phyloP scores from a whole-genome alignment of 2,113 vertebrate species.

The Phalacrocorax pelagicus region DNA sequence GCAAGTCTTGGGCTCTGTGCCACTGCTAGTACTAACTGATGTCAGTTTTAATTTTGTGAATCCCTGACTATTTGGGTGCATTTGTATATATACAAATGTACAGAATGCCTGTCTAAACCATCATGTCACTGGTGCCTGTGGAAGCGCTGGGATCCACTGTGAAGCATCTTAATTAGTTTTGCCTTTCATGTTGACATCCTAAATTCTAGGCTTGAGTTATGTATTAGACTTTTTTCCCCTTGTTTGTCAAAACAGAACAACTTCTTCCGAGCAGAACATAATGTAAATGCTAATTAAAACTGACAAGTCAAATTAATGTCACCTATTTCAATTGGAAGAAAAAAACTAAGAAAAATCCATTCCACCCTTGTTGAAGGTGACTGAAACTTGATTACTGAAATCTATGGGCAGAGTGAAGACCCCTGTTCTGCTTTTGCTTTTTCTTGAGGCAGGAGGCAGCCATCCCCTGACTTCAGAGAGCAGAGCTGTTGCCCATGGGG shows the following conservation, averaged over 20 bases:
- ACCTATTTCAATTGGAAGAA: background rate
- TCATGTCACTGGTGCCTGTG: slow-evolving; percentile 19
- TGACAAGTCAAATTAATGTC: slow-evolving; percentile 25
- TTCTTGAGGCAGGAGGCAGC: background rate
- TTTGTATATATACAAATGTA: background rate
- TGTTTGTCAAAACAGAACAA: slow-evolving; percentile 47
- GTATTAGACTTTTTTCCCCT: background rate
- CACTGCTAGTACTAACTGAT: background rate
- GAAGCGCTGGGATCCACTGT: background rate
- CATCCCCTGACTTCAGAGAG: background rate
- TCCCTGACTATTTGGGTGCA: background rate
- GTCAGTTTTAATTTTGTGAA: slow-evolving; percentile 9
- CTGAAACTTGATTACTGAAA: background rate
- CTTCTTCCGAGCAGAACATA: slow-evolving; percentile 28
- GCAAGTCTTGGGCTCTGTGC: background rate
- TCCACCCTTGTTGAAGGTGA: background rate
- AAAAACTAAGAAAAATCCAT: background rate
- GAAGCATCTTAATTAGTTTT: slow-evolving; percentile 51
- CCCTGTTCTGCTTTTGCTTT: background rate
- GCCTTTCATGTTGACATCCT: slow-evolving; percentile 34
- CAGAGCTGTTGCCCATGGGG: background rate
- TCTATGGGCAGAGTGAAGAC: background rate
- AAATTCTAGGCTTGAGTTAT: slow-evolving; percentile 15
- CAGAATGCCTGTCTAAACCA: slow-evolving; percentile 16
- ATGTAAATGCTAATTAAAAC: slow-evolving; percentile 46